Conservation (phyloP, 2,797 vertebrate genomes). For the Peromyscus melanophrys region DNA sequence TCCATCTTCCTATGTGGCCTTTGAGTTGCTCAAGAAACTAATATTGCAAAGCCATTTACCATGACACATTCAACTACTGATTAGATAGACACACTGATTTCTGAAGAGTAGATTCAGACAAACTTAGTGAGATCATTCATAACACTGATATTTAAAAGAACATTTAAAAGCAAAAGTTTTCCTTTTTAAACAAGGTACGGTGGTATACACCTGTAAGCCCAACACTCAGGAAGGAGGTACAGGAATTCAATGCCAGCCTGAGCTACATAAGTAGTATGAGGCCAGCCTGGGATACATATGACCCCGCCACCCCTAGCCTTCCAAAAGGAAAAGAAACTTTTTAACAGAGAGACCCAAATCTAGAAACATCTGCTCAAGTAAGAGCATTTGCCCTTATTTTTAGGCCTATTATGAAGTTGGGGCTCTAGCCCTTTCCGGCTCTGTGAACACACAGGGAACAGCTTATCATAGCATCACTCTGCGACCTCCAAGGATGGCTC, state of each 20-base stretch:
- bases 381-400: slow-evolving; percentile 75
- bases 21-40: slow-evolving; percentile 36
- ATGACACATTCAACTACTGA: not conserved
- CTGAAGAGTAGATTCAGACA: slow-evolving; percentile 8
- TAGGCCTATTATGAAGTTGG: slow-evolving; percentile 76
- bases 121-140: not conserved
- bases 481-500: slow-evolving; percentile 87
- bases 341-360: slow-evolving; percentile 27
- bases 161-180: not conserved
- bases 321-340: not conserved
- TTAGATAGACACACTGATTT: not conserved
- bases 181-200: not conserved
- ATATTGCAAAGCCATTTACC: not conserved
- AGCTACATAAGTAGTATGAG: not conserved
- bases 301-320: not conserved
- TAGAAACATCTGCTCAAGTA: slow-evolving; percentile 59
- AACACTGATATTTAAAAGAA: not conserved
- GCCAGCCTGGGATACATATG: not conserved
- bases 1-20: not conserved
- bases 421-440: slow-evolving; percentile 13
- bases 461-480: slow-evolving; percentile 80
- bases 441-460: slow-evolving; percentile 77
- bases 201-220: not conserved
- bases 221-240: not conserved
- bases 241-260: not conserved